These are phyloP conservation scores for Liparis tanakae DNA, from an alignment of 2,797 vertebrate species.

Conservation along the genomic window DNA sequence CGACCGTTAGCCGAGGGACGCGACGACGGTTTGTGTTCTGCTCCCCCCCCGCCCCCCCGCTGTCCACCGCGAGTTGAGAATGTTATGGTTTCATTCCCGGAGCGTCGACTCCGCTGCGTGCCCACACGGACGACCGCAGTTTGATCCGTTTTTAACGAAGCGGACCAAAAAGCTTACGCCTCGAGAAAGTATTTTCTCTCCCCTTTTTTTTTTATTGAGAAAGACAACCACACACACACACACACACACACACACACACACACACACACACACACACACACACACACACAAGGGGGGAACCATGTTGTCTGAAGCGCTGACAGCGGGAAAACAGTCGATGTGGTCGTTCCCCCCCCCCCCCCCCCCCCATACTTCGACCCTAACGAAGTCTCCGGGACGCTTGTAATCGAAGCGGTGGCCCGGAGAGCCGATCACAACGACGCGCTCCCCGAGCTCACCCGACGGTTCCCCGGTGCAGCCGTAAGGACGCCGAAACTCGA, in stretches of 20 bases:
- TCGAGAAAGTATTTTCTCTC: conserved; percentile 9
- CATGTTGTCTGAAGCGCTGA: conserved; percentile 26
- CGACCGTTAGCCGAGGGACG: conserved; percentile 2
- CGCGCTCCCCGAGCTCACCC: conserved; percentile 37
- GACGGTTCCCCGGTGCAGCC: conserved; percentile 31
- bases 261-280: too few relatives aligned
- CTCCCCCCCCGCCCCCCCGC: not conserved
- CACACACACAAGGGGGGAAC: too few relatives aligned
- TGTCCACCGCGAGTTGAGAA: not conserved
- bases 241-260: too few relatives aligned
- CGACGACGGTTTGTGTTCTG: not conserved
- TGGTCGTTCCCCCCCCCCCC: not conserved
- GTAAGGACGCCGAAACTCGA: conserved; percentile 31
- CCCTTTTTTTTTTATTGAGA: conserved; percentile 24
- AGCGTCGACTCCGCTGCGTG: not conserved
- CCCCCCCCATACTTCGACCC: not conserved
- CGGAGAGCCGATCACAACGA: conserved; percentile 44
- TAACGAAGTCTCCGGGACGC: conserved; percentile 25
- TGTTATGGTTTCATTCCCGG: not conserved
- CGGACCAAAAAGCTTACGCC: conserved; percentile 2
- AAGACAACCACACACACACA: conserved; percentile 28
- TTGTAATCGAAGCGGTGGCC: conserved; percentile 33
- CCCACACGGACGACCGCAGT: not conserved
- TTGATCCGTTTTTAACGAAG: not conserved
- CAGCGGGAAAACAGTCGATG: conserved; percentile 31